Evolutionary conservation across 2,888 invertebrate species (phyloP), one percentile per base, ranked within the genome.

Genomic region (Campoletis raptor): DNA sequence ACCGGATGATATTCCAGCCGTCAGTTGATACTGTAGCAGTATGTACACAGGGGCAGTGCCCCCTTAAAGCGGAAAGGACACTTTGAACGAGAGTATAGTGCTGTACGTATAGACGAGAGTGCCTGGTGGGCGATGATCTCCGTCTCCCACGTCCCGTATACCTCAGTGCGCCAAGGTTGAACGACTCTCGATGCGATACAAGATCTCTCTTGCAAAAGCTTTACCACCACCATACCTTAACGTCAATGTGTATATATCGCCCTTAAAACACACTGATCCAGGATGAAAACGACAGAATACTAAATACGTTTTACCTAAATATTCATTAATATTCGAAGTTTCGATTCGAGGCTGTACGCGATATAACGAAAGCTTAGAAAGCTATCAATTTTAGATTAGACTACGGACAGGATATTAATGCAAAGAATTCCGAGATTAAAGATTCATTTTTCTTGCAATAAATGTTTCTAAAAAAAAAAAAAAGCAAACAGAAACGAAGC

Each of bases 31-130:
- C 74, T 57, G 54, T 70, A 70, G 76, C 57, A 42, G 72, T 24
- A 64, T 48, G 66, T 54, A 84, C 45, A 69, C 72, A 89, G 30
- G 90, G 90, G 85, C 90, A 90, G 89, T 89, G 91, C 88, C 90
- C 90, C 90, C 90, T 91, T 91, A 91, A 92, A 91, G 91, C 85
- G 82, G 88, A 91, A 89, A 87, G 90, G 85, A 89, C 85, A 77
- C 83, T 72, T 84, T 85, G 61, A 48, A 42, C 54, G 30, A 72
- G 81, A 78, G 81, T 45, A 30, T 3, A 52, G 45, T 42, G 69
- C 45, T 21, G 36, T 40, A 80, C 21, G 37, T 24, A 24, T 37
- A 66, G 36, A 10, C 67, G 21, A 21, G 40, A 40, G 67, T 67
- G 40, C 8, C 36, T 9, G 72, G 72, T 72, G 72, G 72, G 72